Evolutionary conservation across 2,888 invertebrate genomes (phyloP), one percentile per base, ranked within the genome.

Genomic region (Xestia xanthographa): DNA sequence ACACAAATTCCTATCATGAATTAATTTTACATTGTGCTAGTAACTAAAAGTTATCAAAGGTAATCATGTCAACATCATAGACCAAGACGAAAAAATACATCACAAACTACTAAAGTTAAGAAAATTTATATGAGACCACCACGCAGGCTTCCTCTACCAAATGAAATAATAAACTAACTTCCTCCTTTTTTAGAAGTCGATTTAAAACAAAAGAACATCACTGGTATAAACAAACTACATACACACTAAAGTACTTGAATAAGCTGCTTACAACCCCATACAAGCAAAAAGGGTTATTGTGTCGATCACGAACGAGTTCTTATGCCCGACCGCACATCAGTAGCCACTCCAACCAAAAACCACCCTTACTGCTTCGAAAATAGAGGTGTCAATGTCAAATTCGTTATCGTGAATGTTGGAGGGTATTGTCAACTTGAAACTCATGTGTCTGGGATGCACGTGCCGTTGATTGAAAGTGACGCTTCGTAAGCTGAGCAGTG

Each of bases 221-320:
- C 20, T 3, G 5, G 1, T 4, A 48, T 5, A 26, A 68, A 73
- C 26, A 43, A 45, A 56, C 43, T 41, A 60, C 34, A 76, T 14
- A 68, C n/a, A 77, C n/a, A 62, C 50, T 58, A 63, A 11, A 34
- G 17, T 70, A 56, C 63, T n/a, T 6, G 11, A 9, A 60, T 50
- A 76, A 81, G 66, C 72, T 70, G 20, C 72, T 77, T 82, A 63
- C 53, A 56, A 56, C 67, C 71, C 58, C 65, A 48, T 34, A 26
- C 17, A n/a, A 34, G 67, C 50, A 66, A 68, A 76, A 80, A 72
- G 48, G 58, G 71, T 72, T 80, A 76, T 83, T 83, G 84, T 83
- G 29, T 80, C 38, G 62, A 74, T 77, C 83, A 83, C 80, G 83
- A 11, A 73, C 70, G 22, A 9, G 43, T 63, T n/a, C 71, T 74